A percentile compares a stretch with the other conserved stretches of the same genome.
These are phyloP conservation scores for Antheraea yamamai DNA, from an alignment of 2,888 invertebrate species.

Conservation along the genomic window DNA sequence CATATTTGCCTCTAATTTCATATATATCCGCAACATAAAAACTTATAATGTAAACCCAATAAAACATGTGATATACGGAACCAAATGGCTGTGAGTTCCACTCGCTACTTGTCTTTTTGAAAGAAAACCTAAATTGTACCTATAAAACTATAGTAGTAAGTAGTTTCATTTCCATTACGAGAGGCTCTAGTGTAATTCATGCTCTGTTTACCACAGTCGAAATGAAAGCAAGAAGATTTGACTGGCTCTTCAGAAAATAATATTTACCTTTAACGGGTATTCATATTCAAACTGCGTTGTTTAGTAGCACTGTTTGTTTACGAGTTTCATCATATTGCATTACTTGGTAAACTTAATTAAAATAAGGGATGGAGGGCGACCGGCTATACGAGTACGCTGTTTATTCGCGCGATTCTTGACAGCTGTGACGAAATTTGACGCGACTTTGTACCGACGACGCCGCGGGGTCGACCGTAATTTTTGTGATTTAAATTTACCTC, in stretches of 20 bases:
- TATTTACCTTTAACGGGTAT: constrained; percentile 28
- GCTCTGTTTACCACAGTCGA: not conserved
- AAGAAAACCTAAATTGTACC: not conserved
- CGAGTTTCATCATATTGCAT: constrained; percentile 48
- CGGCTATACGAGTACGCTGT: constrained; percentile 35
- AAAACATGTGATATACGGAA: too few species aligned
- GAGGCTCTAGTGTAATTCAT: not conserved
- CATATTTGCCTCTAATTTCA: too few species aligned
- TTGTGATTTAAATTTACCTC: constrained; percentile 13
- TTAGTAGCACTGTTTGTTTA: constrained; percentile 43
- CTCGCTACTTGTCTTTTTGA: too few species aligned
- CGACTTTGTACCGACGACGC: constrained; percentile 3
- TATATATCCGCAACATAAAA: too few species aligned
- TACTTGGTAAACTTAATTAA: constrained; percentile 55
- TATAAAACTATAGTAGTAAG: not conserved
- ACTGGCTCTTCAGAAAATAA: constrained; percentile 17
- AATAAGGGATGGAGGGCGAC: constrained; percentile 45
- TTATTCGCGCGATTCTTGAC: constrained; percentile 47
- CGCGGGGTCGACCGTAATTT: not conserved
- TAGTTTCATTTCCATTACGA: not conserved
- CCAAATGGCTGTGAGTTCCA: too few species aligned
- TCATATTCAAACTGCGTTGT: constrained; percentile 42
- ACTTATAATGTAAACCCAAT: too few species aligned
- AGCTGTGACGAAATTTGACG: constrained; percentile 40
- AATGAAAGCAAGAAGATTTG: constrained; percentile 2